Base-by-base conservation (phyloP, 30 jellyfish, hydroid and myxozoan genomes). In the Morbakka virulenta region DNA sequence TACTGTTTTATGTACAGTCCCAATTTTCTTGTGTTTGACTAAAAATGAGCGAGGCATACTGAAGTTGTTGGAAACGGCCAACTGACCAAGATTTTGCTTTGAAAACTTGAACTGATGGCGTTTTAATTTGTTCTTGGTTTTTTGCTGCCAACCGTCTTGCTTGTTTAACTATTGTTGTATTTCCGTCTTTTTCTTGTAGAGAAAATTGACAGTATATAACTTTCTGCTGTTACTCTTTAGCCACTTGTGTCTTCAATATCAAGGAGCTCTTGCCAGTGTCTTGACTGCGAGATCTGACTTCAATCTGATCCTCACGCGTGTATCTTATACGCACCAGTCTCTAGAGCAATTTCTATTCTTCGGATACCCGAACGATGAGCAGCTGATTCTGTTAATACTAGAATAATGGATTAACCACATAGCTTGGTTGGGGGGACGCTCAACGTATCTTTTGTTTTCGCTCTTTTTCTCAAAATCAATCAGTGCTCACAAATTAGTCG, bases 21-120 rank as follows among this genome's bases (percentile, higher is more conserved):
- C 86, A 24, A 32, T 11, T 53, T 66, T 69, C 20, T 80, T 67
- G 41, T 86, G 67, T 75, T 86, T 86, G 72, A 86, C 66, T 1
- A 86, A 81, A 35, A 86, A 86, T 28, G 96, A 86, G 30, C 87
- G 85, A 4, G 96, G 96, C 96, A 86, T 86, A 1, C 36, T 74
- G 87, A 35, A 47, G 3, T 71, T 66, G 69, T 29, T 12, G 12
- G 4, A 4, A 4, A 11, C 26, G 71, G 71, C 9, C 26, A 24
- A 14, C 71, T 41, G 17, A 17, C 17, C 13, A 9, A 6, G 9
- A 6, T 9, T 17, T 41, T 41, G 57, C 17, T 17, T 41, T 41
- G 9, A 17, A 41, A 41, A 41, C 13, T 41, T 41, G 57, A 41
- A 41, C 13, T 41, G 57, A 41, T 6, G 13, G 57, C 17, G 57